phyloP scores from a whole-genome alignment of 2,888 invertebrate species.

The Deilephila porcellus region DNA sequence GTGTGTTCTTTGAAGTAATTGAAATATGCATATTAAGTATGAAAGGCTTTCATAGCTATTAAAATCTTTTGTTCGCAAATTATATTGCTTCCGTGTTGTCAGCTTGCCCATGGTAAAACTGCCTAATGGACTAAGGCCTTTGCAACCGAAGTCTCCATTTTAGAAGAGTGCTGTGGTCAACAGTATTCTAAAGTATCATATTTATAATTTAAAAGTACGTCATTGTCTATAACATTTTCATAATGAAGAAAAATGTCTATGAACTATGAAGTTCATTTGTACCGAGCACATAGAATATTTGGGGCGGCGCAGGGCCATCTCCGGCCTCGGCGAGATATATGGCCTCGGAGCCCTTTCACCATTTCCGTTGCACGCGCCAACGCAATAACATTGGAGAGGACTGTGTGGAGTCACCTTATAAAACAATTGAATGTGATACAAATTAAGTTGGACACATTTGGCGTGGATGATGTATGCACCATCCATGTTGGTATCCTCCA shows the following conservation, averaged over 20 bases:
- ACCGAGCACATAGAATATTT: constrained; percentile 27
- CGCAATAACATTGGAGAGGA: constrained; percentile 28
- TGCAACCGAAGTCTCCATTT: too few species aligned
- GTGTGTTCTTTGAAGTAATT: not conserved
- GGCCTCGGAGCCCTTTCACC: constrained; percentile 53
- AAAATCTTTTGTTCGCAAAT: too few species aligned
- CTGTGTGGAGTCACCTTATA: constrained; percentile 6
- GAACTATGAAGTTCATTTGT: constrained; percentile 14
- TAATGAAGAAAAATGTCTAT: not conserved
- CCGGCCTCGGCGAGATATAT: constrained; percentile 52
- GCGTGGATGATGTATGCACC: too few species aligned
- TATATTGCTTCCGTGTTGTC: too few species aligned
- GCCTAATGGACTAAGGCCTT: not conserved
- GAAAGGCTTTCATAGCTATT: too few species aligned
- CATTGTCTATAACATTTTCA: not conserved
- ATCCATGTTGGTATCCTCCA: too few species aligned
- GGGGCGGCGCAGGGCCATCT: constrained; percentile 38
- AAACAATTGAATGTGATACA: not conserved
- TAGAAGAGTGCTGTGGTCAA: too few species aligned
- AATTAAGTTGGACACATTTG: too few species aligned
- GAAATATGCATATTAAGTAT: not conserved
- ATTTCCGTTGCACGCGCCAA: constrained; percentile 53
- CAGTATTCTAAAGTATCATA: too few species aligned
- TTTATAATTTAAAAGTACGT: not conserved
- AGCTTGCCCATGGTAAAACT: not conserved